Evolutionary conservation across 2,113 vertebrate species (phyloP), one percentile per base, ranked within the genome.

Genomic region (Megaleporinus macrocephalus): DNA sequence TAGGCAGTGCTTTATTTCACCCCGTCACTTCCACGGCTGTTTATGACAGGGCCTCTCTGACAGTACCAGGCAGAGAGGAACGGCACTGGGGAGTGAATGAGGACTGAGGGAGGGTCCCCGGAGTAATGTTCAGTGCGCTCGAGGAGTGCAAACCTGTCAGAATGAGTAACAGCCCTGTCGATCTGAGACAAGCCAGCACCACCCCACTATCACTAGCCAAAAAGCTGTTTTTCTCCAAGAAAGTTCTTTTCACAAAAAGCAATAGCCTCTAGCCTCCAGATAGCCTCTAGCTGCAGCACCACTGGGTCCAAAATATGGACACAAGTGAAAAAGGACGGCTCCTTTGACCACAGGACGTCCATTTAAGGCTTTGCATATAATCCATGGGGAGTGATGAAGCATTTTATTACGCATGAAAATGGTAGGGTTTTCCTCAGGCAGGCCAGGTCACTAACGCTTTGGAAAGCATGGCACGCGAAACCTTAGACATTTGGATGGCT

Each of bases 111-210:
- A 83, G 73, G 69, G 73, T 55, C 75, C 76, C 79, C 62, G 49
- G 81, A 78, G 87, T 87, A 83, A 87, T 86, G 79, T 84, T 73
- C 51, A 73, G n/a, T 72, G 51, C 44, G 73, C 59, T 75, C 49
- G 61, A 81, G 85, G 87, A 85, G 87, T 82, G 73, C 57, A 83
- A 57, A 68, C 65, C 84, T 89, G 87, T 87, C 87, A 84, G 82
- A 55, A 86, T 87, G 87, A 89, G 69, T 81, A 76, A 89, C 84
- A 84, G 75, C 27, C 78, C 84, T 86, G 85, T 83, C 84, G 71
- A 41, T 62, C 78, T 89, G 88, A 89, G 41, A 87, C 80, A 83
- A 85, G 81, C 55, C 88, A 89, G 87, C 83, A 81, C 55, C 69
- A 74, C 15, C 72, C 76, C 73, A 41, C 73, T 76, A 85, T 85